phyloP scores from a whole-genome alignment of 1,140 invertebrate genomes.

The Cydia amplana region DNA sequence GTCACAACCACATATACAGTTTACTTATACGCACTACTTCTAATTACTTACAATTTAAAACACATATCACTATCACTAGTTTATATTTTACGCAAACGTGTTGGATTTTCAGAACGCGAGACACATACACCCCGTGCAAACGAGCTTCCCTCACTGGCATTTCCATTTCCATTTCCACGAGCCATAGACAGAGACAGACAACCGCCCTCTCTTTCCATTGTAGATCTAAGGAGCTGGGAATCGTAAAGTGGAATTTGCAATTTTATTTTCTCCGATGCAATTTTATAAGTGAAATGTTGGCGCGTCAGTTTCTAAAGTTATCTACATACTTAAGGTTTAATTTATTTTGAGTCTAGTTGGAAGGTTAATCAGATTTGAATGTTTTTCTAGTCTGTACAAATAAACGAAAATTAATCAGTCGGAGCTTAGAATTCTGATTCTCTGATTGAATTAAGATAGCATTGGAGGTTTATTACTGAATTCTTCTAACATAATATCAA shows the following conservation, averaged over 20 bases:
- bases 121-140: not conserved
- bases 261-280: constrained; percentile 30
- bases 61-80: constrained; percentile 21
- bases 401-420: too few species aligned
- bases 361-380: not conserved
- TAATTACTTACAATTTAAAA: not conserved
- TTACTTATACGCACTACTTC: not conserved
- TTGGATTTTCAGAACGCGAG: not conserved
- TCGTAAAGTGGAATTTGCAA: constrained; percentile 32
- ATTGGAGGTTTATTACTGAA: too few species aligned
- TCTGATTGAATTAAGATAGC: too few species aligned
- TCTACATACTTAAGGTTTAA: not conserved
- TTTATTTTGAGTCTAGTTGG: not conserved
- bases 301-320: not conserved
- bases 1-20: constrained; percentile 15
- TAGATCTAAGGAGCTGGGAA: constrained; percentile 20
- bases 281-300: constrained; percentile 31
- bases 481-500: too few species aligned
- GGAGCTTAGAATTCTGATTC: too few species aligned
- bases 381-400: too few species aligned
- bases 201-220: constrained; percentile 5
- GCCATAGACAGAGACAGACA: constrained; percentile 5
- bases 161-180: not conserved
- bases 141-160: not conserved
- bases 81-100: constrained; percentile 28